A percentile compares a stretch with the other conserved stretches of the same genome.
Conservation (phyloP, 2,113 vertebrate genomes). For the Phocoena phocoena region DNA sequence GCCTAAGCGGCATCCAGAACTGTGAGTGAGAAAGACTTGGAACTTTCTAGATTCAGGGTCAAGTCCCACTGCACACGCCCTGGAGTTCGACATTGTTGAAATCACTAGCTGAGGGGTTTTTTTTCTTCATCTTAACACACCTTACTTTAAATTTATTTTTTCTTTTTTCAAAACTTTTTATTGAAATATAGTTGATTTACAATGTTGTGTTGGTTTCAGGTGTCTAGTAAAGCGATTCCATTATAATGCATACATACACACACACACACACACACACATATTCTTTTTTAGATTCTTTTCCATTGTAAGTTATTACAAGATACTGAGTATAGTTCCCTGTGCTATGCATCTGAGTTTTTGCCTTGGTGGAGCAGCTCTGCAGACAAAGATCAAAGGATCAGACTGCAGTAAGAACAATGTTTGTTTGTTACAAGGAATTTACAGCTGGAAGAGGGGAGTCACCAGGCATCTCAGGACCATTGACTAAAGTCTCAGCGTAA, state of each 20-base stretch:
- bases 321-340: neutral
- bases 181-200: neutral
- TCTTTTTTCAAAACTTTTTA: neutral
- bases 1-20: neutral
- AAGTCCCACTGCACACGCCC: fast-evolving
- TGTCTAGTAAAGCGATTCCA: neutral
- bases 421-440: neutral
- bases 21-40: neutral
- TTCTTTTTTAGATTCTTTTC: neutral
- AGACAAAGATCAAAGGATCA: no score
- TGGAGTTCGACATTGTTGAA: fast-evolving
- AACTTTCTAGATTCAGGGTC: neutral
- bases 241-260: neutral
- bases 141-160: neutral
- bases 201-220: neutral
- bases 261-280: neutral
- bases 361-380: no score
- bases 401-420: neutral
- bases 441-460: neutral
- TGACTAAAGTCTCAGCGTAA: neutral
- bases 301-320: neutral
- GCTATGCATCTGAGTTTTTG: neutral
- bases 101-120: neutral
- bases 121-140: neutral
- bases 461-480: no score